These are phyloP conservation scores for Monochamus alternatus DNA, from an alignment of 2,888 invertebrate species.

Conservation along the genomic window DNA sequence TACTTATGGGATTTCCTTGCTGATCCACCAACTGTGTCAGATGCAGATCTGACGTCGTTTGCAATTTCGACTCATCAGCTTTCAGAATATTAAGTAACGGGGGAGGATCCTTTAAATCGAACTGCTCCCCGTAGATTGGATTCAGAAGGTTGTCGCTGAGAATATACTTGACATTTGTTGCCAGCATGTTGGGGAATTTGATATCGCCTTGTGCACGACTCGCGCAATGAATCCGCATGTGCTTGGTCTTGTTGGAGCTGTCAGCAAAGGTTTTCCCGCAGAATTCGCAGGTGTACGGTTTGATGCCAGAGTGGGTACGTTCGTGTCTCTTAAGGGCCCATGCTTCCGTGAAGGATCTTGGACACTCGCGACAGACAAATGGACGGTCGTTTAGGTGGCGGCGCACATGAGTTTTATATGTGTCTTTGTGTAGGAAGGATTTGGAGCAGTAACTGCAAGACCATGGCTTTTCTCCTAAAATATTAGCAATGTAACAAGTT, in stretches of 20 bases:
- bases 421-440: conserved; percentile 76
- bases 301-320: conserved; percentile 79
- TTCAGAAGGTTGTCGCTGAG: conserved; percentile 19
- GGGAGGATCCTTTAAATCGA: conserved; percentile 22
- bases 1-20: conserved; percentile 79
- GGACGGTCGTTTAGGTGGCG: conserved; percentile 79
- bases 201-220: background rate
- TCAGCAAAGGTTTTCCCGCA: conserved; percentile 85
- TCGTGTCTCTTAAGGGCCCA: conserved; percentile 79
- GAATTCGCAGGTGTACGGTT: conserved; percentile 81
- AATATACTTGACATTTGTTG: conserved; percentile 16
- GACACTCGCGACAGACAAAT: conserved; percentile 75
- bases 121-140: conserved; percentile 2
- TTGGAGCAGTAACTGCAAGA: conserved; percentile 76
- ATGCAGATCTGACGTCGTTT: conserved; percentile 44
- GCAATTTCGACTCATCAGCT: background rate
- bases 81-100: conserved; percentile 9
- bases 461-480: conserved; percentile 72
- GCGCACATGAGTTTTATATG: conserved; percentile 78
- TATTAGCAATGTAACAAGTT: background rate
- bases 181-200: background rate
- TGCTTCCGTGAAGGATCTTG: conserved; percentile 78
- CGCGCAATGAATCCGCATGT: conserved; percentile 71
- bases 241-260: conserved; percentile 82
- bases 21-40: conserved; percentile 77